phyloP scores from a whole-genome alignment of 1,140 invertebrate genomes.

The Sipha flava region DNA sequence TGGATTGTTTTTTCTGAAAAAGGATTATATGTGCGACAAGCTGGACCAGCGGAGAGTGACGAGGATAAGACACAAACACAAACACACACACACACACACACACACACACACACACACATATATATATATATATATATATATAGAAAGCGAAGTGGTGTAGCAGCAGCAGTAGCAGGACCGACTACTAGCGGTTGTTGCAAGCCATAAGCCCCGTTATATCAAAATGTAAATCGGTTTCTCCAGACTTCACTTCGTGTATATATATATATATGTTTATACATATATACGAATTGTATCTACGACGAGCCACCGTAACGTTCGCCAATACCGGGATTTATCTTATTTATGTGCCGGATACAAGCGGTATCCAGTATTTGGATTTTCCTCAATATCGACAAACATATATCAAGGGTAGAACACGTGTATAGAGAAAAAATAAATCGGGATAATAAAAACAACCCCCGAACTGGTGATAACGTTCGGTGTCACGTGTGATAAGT shows the following conservation, averaged over 20 bases:
- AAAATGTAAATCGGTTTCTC: slow-evolving; percentile 12
- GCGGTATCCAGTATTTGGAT: too few species aligned
- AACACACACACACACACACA: too few species aligned
- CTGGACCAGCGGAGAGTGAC: background rate
- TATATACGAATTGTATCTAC: background rate
- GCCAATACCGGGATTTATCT: background rate
- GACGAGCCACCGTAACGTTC: background rate
- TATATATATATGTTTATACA: too few species aligned
- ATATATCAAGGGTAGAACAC: too few species aligned
- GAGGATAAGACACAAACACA: background rate
- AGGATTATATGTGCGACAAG: background rate
- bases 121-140: too few species aligned
- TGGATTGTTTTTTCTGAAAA: background rate
- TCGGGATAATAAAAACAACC: too few species aligned
- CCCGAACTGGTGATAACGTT: too few species aligned
- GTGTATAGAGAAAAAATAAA: too few species aligned
- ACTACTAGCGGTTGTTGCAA: background rate
- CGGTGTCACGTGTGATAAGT: too few species aligned
- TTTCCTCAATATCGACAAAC: too few species aligned
- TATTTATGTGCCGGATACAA: slow-evolving; percentile 3
- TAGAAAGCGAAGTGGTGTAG: too few species aligned
- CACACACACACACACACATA: too few species aligned
- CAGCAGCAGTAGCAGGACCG: background rate
- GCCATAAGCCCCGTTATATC: background rate
- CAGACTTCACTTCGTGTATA: background rate